Percentiles rank a stretch among this genome's conserved stretches.
Evolutionary conservation across 1,140 invertebrate species (phyloP).

Genomic region (Chrysoperla carnea): DNA sequence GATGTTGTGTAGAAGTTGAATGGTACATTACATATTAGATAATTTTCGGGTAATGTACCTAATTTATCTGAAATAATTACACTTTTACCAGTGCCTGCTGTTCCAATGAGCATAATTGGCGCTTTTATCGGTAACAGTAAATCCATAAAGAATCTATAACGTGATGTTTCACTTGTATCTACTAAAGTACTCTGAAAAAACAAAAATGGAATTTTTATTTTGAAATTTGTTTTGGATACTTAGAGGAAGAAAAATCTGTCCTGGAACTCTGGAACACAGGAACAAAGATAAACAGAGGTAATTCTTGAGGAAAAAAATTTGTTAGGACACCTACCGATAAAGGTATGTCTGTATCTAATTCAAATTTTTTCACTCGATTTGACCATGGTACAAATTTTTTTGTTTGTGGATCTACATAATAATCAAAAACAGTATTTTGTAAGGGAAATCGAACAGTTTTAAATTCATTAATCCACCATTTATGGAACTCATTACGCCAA

Average conservation of each 20-base stretch:
- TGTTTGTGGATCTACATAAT: slow-evolving; percentile 70
- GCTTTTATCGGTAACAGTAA: slow-evolving; percentile 60
- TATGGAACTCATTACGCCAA: slow-evolving; percentile 84
- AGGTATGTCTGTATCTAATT: slow-evolving; percentile 72
- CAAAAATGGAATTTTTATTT: slow-evolving; percentile 2
- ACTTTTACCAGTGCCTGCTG: slow-evolving; percentile 74
- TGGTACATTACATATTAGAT: slow-evolving; percentile 70
- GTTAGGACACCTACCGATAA: slow-evolving; percentile 52
- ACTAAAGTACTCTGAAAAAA: slow-evolving; percentile 53
- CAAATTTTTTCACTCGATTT: slow-evolving; percentile 54
- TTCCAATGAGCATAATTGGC: slow-evolving; percentile 83
- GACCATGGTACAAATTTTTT: slow-evolving; percentile 79
- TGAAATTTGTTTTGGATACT: not conserved
- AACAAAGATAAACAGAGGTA: not conserved
- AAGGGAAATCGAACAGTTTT: slow-evolving; percentile 79
- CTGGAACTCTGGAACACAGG: not conserved
- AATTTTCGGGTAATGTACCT: slow-evolving; percentile 51
- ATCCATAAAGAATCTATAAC: slow-evolving; percentile 81
- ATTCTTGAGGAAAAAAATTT: not conserved
- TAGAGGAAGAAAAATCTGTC: not conserved
- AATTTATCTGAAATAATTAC: slow-evolving; percentile 77
- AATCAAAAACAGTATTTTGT: slow-evolving; percentile 72
- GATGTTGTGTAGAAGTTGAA: slow-evolving; percentile 95
- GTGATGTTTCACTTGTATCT: slow-evolving; percentile 74
- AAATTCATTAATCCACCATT: slow-evolving; percentile 82